These are phyloP conservation scores for Brachyistius frenatus DNA, from an alignment of 2,113 vertebrate genomes.

Conservation along the genomic window DNA sequence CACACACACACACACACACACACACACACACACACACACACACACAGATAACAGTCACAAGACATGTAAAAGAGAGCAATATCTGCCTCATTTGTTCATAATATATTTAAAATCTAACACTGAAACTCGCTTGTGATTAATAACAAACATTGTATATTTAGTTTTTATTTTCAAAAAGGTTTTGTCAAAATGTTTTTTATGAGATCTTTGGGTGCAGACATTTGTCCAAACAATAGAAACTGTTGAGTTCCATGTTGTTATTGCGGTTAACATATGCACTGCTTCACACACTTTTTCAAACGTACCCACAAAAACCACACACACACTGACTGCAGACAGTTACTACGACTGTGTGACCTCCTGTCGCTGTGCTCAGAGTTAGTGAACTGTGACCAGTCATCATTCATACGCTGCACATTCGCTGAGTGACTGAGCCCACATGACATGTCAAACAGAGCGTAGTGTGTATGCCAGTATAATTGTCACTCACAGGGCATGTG, in stretches of 20 bases:
- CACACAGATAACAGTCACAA: neutral
- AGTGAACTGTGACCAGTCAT: constrained; percentile 42
- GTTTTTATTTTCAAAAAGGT: neutral
- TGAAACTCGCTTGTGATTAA: neutral
- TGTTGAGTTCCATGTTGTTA: constrained; percentile 32
- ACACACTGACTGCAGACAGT: neutral
- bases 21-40: no score
- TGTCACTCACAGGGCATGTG: constrained; percentile 16
- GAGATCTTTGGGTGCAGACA: neutral
- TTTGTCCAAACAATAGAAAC: constrained; percentile 3
- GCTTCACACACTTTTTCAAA: constrained; percentile 31
- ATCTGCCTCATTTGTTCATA: no score
- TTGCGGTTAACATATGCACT: constrained; percentile 27
- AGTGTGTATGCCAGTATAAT: constrained; percentile 25
- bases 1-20: neutral
- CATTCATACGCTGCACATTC: constrained; percentile 37
- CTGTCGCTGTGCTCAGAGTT: constrained; percentile 36
- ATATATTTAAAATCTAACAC: neutral
- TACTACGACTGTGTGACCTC: constrained; percentile 36
- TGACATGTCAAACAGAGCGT: constrained; percentile 43
- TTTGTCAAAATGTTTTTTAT: neutral
- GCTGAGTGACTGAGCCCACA: constrained; percentile 47
- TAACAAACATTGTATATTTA: neutral
- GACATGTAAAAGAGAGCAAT: no score
- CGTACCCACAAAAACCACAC: neutral